Conservation (phyloP, 2,113 vertebrate species). For the Oceanodroma tethys region DNA sequence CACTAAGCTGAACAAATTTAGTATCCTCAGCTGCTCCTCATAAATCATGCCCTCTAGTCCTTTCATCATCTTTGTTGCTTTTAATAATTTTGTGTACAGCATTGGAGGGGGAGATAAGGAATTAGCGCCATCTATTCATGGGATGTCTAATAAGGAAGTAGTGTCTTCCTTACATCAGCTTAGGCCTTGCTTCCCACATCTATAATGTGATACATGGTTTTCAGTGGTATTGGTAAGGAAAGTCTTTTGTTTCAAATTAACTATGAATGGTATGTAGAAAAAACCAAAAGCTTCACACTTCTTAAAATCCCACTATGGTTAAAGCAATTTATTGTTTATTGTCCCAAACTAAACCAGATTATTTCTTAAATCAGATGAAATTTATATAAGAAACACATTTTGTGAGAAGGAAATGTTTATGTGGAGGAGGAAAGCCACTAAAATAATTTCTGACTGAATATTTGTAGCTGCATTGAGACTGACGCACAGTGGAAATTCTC, state of each 20-base stretch:
- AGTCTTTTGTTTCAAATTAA: background rate
- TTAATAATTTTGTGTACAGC: background rate
- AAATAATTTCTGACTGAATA: background rate
- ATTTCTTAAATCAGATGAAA: background rate
- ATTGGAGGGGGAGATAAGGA: background rate
- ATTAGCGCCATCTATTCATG: background rate
- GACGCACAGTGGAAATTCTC: background rate
- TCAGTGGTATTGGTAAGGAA: background rate
- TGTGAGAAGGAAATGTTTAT: background rate
- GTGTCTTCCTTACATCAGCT: background rate
- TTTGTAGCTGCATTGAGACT: background rate
- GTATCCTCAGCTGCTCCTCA: background rate
- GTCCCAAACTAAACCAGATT: background rate
- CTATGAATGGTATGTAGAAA: background rate
- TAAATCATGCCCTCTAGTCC: background rate
- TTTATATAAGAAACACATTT: background rate
- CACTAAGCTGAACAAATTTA: background rate
- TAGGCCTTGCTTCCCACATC: background rate
- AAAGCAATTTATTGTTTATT: background rate
- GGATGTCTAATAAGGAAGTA: background rate
- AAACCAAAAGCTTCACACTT: accelerated
- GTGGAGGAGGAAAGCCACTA: background rate
- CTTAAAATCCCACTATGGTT: background rate
- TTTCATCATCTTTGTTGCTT: background rate
- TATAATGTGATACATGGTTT: background rate